These are phyloP conservation scores for Tachina fera DNA, from an alignment of 2,888 invertebrate species.

Conservation along the genomic window DNA sequence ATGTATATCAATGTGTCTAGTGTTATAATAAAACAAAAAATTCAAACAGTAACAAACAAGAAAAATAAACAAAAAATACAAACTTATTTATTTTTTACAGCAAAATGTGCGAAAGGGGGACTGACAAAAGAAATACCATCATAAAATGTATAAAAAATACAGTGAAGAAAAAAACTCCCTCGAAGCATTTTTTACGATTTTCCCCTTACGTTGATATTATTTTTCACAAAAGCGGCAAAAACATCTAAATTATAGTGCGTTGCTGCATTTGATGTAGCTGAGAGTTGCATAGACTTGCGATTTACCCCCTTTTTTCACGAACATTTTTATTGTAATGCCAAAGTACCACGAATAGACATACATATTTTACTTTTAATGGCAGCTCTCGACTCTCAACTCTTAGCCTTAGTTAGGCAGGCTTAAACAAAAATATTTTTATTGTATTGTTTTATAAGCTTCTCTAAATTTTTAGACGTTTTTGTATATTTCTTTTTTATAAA, in stretches of 20 bases:
- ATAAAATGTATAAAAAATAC: not conserved
- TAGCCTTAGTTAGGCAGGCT: not conserved
- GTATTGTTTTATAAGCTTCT: not conserved
- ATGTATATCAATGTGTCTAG: slow-evolving; percentile 68
- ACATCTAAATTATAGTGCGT: slow-evolving; percentile 71
- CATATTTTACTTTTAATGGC: slow-evolving; percentile 69
- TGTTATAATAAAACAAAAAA: slow-evolving; percentile 59
- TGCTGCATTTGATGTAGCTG: slow-evolving; percentile 20
- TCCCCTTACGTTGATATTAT: slow-evolving; percentile 1
- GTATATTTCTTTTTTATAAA: not conserved
- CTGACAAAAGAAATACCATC: slow-evolving; percentile 4
- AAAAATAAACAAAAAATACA: not conserved
- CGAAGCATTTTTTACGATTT: slow-evolving; percentile 59
- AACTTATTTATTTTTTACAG: slow-evolving; percentile 27
- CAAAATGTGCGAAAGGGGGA: slow-evolving; percentile 52
- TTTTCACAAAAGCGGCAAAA: slow-evolving; percentile 59
- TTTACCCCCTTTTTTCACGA: slow-evolving; percentile 3
- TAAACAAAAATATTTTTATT: slow-evolving; percentile 25
- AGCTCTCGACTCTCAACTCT: slow-evolving; percentile 37
- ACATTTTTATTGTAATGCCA: slow-evolving; percentile 51
- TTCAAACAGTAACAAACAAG: not conserved
- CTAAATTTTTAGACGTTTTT: slow-evolving; percentile 43
- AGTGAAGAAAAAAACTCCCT: slow-evolving; percentile 58
- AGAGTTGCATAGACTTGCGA: no score
- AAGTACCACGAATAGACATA: slow-evolving; percentile 54